Percentiles rank a stretch among this genome's conserved stretches.
These are phyloP conservation scores for Romanomermis culicivorax DNA, from an alignment of 2,888 invertebrate genomes.

Conservation along the genomic window DNA sequence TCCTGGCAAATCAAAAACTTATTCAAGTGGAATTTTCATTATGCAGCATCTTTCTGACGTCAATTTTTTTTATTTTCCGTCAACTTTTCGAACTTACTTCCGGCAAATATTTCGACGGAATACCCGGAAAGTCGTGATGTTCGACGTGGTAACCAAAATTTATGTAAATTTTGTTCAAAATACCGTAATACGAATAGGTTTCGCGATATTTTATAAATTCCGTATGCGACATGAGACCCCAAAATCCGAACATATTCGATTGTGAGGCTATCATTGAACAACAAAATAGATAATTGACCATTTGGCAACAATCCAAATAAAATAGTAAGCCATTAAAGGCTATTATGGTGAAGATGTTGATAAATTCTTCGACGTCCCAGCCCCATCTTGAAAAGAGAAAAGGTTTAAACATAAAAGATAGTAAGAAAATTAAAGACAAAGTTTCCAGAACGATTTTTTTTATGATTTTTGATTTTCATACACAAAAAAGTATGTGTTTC, in stretches of 20 bases:
- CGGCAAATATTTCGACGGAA: constrained; percentile 28
- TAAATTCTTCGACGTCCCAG: constrained; percentile 23
- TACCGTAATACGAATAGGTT: constrained; percentile 31
- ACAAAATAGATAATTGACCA: constrained; percentile 15
- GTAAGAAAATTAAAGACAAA: no score
- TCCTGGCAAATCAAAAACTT: no score
- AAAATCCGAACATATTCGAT: constrained; percentile 5
- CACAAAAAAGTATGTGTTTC: no score
- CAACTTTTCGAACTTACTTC: no score
- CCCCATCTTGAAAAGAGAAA: no score
- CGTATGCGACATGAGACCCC: constrained; percentile 21
- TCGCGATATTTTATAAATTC: constrained; percentile 26
- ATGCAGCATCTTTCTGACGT: no score
- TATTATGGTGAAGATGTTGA: constrained; percentile 24
- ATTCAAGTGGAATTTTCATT: no score
- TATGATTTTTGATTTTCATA: no score
- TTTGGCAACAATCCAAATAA: neutral
- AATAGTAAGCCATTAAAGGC: neutral
- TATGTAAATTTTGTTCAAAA: constrained; percentile 27
- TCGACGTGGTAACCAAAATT: constrained; percentile 32
- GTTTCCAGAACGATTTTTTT: no score
- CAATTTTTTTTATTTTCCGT: no score
- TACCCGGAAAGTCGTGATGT: constrained; percentile 32
- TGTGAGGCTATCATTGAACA: neutral
- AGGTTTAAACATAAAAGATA: no score